A percentile compares a stretch with the other conserved stretches of the same genome.
Evolutionary conservation across 2,797 vertebrate genomes (phyloP).

Genomic region (Esox masquinongy): DNA sequence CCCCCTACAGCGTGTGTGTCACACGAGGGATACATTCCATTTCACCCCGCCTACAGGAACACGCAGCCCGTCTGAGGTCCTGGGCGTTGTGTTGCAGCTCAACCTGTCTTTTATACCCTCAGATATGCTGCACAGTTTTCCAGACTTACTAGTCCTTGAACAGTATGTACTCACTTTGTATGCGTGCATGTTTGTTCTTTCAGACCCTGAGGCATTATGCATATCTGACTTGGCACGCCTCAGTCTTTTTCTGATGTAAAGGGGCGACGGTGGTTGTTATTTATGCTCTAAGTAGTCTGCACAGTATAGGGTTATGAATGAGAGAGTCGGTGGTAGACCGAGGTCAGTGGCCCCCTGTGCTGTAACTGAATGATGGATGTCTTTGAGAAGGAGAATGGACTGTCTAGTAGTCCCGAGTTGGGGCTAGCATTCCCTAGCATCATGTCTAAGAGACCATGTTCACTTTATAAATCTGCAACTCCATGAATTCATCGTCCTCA

Average conservation of each 20-base stretch:
- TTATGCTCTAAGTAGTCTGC: not conserved
- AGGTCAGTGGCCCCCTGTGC: conserved; percentile 46
- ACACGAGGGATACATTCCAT: not conserved
- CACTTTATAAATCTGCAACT: conserved; percentile 50
- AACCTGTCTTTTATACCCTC: not conserved
- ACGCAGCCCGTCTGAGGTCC: not conserved
- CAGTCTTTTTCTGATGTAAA: not conserved
- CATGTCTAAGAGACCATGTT: not conserved
- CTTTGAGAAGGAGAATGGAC: conserved; percentile 50
- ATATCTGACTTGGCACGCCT: not conserved
- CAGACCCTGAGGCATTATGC: not conserved
- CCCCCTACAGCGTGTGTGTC: not conserved
- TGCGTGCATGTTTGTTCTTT: not conserved
- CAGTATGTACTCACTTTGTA: not conserved
- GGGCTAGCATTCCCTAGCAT: conserved; percentile 13
- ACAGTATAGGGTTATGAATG: conserved; percentile 1
- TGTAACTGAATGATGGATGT: conserved; percentile 62
- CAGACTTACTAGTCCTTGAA: not conserved
- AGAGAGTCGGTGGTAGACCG: conserved; percentile 39
- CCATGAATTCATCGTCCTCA: conserved; percentile 63
- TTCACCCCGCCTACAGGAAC: not conserved
- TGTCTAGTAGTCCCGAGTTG: conserved; percentile 37
- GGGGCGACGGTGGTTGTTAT: not conserved
- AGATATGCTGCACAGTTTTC: not conserved
- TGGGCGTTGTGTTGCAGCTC: not conserved